Evolutionary conservation across 1,140 invertebrate species (phyloP).

Genomic region (Trissolcus basalis): DNA sequence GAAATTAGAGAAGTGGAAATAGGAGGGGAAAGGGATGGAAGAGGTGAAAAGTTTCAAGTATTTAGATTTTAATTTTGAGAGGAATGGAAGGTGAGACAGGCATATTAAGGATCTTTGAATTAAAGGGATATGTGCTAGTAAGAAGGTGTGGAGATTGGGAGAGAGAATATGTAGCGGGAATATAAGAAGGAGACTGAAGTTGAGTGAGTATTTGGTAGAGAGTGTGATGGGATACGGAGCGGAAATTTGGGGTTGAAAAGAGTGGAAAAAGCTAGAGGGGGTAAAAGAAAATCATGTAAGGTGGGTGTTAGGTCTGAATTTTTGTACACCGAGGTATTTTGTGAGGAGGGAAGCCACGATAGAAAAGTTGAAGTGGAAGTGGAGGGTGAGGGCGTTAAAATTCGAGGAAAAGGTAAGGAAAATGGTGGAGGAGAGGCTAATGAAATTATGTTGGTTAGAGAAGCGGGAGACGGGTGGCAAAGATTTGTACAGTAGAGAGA

Average conservation of each 20-base stretch:
- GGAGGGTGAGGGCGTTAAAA: slow-evolving; percentile 1
- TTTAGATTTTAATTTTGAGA: background rate
- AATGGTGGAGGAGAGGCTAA: background rate
- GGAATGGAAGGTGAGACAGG: background rate
- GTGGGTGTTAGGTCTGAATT: background rate
- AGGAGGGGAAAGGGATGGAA: background rate
- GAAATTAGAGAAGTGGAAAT: background rate
- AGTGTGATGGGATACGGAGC: background rate
- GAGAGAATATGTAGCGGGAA: slow-evolving; percentile 8
- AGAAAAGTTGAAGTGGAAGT: background rate
- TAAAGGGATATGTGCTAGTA: background rate
- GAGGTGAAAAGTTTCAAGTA: background rate
- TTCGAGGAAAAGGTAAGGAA: slow-evolving; percentile 15
- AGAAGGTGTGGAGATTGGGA: background rate
- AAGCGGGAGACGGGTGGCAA: background rate
- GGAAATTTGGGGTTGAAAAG: slow-evolving; percentile 24
- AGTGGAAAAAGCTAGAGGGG: background rate
- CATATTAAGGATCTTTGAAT: background rate
- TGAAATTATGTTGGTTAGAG: slow-evolving; percentile 5
- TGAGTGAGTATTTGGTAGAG: background rate
- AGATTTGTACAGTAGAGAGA: background rate
- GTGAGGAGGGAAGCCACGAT: background rate
- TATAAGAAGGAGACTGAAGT: slow-evolving; percentile 1
- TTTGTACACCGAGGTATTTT: background rate
- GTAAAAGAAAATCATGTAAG: background rate